Base-by-base conservation (phyloP, 2,113 vertebrate genomes). In the Carassius auratus region DNA sequence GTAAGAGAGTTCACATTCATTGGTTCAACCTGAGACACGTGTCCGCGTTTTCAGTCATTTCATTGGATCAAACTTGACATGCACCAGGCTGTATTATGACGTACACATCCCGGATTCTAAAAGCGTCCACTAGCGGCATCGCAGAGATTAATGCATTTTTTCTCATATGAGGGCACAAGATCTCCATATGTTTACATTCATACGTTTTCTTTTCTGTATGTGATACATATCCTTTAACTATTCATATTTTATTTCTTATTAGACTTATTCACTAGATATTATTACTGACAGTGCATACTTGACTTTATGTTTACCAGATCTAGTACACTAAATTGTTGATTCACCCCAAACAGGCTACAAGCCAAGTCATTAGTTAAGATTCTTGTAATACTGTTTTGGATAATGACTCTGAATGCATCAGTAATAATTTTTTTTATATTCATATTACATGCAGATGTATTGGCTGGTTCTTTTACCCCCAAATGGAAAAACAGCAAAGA, bases 61-160 rank as follows among this genome's bases (percentile, higher is more conserved):
- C 45, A 82, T 82, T 82, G 80, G 80, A 71, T 82, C 7, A 66
- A 30, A 19, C 13, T 19, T 42, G 4, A 81, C 42, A 10, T 17
- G 26, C 64, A 13, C 42, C 42, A 21, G 42, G 8, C 62, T 52
- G 15, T 4, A 6, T 69, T 36, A 19, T 45, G 21, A 81, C 36
- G 21, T 23, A 26, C 23, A 2, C 21, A 48, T 23, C 19, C n/a
- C n/a, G 8, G 38, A 30, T 8, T 13, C 5, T 33, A 30, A 42
- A 21, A 23, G 38, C 78, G 78, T 45, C 61, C 0, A 2, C 78
- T 81, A 45, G 57, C 23, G 61, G 59, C 1, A 13, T 55, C 48
- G 15, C 7, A 8, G n/a, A 61, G 19, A 52, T 33, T 61, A 0
- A n/a, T 57, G 9, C 52, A 30, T 30, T 66, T 66, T 66, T 30